A percentile compares a stretch with the other conserved stretches of the same genome.
Conservation (phyloP, 2,113 vertebrate genomes). For the Willisornis vidua region DNA sequence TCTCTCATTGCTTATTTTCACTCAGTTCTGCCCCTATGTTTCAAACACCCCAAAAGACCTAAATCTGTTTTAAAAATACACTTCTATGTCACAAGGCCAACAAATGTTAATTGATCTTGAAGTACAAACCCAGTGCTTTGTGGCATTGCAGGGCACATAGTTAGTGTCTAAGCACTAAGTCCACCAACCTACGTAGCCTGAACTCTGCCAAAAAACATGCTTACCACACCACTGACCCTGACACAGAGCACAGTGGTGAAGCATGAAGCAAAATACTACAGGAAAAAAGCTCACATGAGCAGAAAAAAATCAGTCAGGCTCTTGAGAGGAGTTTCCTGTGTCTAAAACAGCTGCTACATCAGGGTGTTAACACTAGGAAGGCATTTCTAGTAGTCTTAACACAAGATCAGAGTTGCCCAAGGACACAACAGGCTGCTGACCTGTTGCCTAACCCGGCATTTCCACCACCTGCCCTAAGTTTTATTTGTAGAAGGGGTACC, state of each 20-base stretch:
- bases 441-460: background rate
- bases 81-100: background rate
- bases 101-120: background rate
- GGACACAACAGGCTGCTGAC: background rate
- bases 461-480: background rate
- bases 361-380: background rate
- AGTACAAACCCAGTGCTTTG: background rate
- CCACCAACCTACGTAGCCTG: background rate
- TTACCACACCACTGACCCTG: background rate
- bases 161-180: background rate
- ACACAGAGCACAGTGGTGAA: background rate
- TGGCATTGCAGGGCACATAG: background rate
- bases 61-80: background rate
- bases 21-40: background rate
- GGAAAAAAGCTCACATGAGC: background rate
- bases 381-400: background rate
- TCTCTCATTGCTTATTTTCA: background rate
- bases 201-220: background rate
- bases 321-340: background rate
- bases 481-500: background rate
- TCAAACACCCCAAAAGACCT: background rate
- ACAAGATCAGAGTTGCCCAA: background rate
- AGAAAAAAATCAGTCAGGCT: background rate
- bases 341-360: background rate
- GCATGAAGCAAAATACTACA: background rate